phyloP scores from a whole-genome alignment of 2,797 vertebrate species.

The Channallabes apus region DNA sequence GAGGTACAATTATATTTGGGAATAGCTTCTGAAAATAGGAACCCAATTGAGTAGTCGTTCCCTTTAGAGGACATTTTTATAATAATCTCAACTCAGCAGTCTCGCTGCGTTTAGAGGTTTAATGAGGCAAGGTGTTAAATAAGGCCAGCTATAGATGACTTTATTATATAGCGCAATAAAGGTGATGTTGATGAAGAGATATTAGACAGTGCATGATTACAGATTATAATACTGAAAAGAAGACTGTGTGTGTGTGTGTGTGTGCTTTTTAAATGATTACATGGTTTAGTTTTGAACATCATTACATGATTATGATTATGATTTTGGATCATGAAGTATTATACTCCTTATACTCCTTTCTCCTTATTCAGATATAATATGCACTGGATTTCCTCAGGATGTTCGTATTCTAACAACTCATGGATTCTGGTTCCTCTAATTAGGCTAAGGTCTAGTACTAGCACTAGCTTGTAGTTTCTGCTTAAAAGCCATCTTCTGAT shows the following conservation, averaged over 20 bases:
- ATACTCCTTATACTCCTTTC: too few species aligned
- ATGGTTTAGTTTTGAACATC: not conserved
- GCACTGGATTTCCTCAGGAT: not conserved
- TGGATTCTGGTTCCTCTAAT: too few species aligned
- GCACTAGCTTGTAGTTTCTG: not conserved
- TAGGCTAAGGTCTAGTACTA: not conserved
- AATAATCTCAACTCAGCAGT: conserved; percentile 47
- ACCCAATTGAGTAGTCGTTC: conserved; percentile 26
- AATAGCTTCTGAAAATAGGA: conserved; percentile 32
- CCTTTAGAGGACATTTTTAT: conserved; percentile 49
- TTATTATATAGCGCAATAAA: not conserved
- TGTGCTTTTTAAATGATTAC: not conserved
- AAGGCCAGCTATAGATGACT: conserved; percentile 18
- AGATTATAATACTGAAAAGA: not conserved
- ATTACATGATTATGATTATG: not conserved
- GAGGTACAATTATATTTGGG: conserved; percentile 25
- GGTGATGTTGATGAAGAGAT: not conserved
- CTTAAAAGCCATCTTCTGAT: not conserved
- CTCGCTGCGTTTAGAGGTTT: conserved; percentile 34
- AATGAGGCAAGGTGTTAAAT: conserved; percentile 37
- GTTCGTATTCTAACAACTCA: not conserved
- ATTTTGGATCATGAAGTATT: not conserved
- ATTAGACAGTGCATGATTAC: not conserved
- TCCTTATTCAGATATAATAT: not conserved
- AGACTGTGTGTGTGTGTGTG: not conserved